Base-by-base conservation (phyloP, 2,888 invertebrate species). In the Eustalomyia histrio region DNA sequence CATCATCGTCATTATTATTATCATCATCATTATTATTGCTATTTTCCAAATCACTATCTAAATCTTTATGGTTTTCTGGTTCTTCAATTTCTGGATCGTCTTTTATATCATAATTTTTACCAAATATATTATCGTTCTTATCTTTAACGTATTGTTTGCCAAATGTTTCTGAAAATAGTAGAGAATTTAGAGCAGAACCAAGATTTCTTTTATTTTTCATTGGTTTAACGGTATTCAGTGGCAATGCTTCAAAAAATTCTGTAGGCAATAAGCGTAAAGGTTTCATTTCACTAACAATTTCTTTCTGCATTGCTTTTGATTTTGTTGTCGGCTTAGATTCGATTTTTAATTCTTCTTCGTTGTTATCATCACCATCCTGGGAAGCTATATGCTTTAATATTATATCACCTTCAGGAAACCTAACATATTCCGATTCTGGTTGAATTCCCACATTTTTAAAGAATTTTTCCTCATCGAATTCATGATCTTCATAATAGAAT, bases 331-430 rank as follows among this genome's bases (percentile, higher is more conserved):
- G 60, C 8, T 52, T 67, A 0, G 43, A 14, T 68, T 80, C 79
- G 8, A 76, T 76, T 17, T 74, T 58, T 0, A 68, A n/a, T 0
- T 76, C 74, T 9, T 79, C 79, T 8, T 74, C 69, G 5, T 21
- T 29, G 0, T 84, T 85, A 10, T 83, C 84, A 24, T 88, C 88
- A 0, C 88, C 87, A 47, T 89, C 86, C 1, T 82, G 63, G 1
- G 85, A 84, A 9, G 87, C 85, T 2, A 89, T 88, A 35, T 87
- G 86, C 61, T 84, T 85, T 10, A 89, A 80, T 63, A 87, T 89
- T 0, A 90, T 88, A 83, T 90, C 89, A 5, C 90, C 90, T 47
- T 88, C 86, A 0, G 89, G 89, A 3, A 89, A 57, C 0, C 85
- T 85, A 0, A 75, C 80, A 33, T 86, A 85, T 0, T 88, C 84